Conservation (phyloP, 2,797 vertebrate genomes). For the Mycteria americana region DNA sequence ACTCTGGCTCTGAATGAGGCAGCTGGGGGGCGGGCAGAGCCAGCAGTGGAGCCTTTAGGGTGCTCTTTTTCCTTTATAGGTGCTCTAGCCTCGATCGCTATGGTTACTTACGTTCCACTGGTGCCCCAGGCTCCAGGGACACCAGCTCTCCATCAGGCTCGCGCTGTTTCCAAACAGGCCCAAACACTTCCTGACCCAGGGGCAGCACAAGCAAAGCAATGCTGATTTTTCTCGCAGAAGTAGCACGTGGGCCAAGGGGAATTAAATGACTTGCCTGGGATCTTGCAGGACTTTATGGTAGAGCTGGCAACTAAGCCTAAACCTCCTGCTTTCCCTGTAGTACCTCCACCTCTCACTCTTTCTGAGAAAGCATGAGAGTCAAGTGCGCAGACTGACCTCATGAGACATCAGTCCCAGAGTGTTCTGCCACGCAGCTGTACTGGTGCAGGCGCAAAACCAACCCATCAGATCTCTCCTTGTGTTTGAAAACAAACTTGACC, state of each 20-base stretch:
- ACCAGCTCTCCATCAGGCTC: not conserved
- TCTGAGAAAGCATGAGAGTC: not conserved
- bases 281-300: not conserved
- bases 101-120: not conserved
- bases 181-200: not conserved
- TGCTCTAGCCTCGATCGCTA: not conserved
- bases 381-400: not conserved
- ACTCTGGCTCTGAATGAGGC: not conserved
- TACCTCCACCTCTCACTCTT: accelerated
- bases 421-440: not conserved
- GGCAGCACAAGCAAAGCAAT: accelerated
- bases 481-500: not conserved
- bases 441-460: not conserved
- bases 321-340: not conserved
- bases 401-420: not conserved
- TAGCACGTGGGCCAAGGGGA: not conserved
- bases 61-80: not conserved
- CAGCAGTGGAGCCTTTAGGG: not conserved
- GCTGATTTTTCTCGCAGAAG: not conserved
- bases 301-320: not conserved
- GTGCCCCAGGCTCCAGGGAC: not conserved
- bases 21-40: not conserved
- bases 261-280: not conserved
- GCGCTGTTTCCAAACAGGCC: no score
- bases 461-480: not conserved